Evolutionary conservation across 2,113 vertebrate genomes (phyloP).

Genomic region (Dromiciops gliroides): DNA sequence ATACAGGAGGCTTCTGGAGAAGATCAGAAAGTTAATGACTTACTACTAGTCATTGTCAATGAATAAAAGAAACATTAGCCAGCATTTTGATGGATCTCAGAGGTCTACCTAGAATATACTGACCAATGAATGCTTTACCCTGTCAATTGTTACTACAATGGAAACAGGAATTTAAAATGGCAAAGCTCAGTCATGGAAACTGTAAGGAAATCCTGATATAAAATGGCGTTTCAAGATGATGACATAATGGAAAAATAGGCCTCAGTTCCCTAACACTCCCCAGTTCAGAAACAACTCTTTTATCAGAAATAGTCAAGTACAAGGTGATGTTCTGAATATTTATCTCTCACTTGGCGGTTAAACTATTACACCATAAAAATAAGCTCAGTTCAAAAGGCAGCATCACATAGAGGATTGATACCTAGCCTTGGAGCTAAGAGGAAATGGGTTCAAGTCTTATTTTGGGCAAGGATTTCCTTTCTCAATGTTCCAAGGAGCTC

Average conservation of each 20-base stretch:
- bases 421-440: neutral
- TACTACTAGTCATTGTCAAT: neutral
- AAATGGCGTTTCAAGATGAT: conserved; percentile 34
- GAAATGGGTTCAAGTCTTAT: neutral
- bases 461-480: neutral
- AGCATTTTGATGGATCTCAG: conserved; percentile 21
- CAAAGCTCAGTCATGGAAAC: conserved; percentile 11
- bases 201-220: conserved; percentile 26
- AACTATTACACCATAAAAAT: neutral
- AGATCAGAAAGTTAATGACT: conserved; percentile 12
- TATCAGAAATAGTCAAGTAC: conserved; percentile 20
- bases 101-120: conserved; percentile 17
- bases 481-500: neutral
- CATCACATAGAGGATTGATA: neutral
- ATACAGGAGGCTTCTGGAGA: conserved; percentile 2
- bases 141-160: neutral
- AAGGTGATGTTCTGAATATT: conserved; percentile 33
- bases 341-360: conserved; percentile 3
- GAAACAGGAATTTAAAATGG: conserved; percentile 29
- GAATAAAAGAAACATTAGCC: neutral
- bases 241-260: conserved; percentile 12
- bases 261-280: conserved; percentile 3
- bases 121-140: conserved; percentile 24
- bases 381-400: neutral
- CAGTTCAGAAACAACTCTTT: neutral